Evolutionary conservation across 2,797 vertebrate species (phyloP).

Genomic region (Microctenopoma steveboyesi): DNA sequence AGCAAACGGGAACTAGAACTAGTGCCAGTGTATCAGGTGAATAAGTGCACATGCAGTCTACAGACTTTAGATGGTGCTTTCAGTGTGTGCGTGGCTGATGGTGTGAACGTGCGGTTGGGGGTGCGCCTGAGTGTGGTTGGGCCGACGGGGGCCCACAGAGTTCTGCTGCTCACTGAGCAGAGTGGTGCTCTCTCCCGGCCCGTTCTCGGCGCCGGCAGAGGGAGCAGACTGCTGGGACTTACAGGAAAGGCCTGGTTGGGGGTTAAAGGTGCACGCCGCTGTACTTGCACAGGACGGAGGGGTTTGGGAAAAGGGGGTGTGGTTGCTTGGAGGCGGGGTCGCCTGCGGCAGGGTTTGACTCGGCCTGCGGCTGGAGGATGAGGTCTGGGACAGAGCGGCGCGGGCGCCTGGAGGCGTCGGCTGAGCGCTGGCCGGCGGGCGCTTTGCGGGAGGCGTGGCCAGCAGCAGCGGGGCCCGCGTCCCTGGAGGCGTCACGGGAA

Average conservation of each 20-base stretch:
- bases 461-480: slow-evolving; percentile 49
- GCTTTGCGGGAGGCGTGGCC: slow-evolving; percentile 66
- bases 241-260: slow-evolving; percentile 33
- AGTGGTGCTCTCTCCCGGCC: slow-evolving; percentile 85
- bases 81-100: slow-evolving; percentile 80
- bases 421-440: slow-evolving; percentile 40
- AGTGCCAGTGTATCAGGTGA: slow-evolving; percentile 17
- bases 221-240: slow-evolving; percentile 52
- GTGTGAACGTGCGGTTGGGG: slow-evolving; percentile 63
- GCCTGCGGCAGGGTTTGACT: slow-evolving; percentile 61
- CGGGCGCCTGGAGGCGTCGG: slow-evolving; percentile 21
- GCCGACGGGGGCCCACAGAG: slow-evolving; percentile 78
- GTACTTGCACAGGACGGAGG: slow-evolving; percentile 28
- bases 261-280: slow-evolving; percentile 1
- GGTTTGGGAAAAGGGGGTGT: slow-evolving; percentile 40
- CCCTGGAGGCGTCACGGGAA: slow-evolving; percentile 55
- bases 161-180: slow-evolving; percentile 91
- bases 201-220: slow-evolving; percentile 72
- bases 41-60: slow-evolving; percentile 22
- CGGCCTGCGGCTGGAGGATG: slow-evolving; percentile 50
- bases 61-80: slow-evolving; percentile 88
- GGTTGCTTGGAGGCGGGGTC: slow-evolving; percentile 47
- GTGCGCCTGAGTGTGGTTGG: slow-evolving; percentile 71
- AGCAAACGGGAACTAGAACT: slow-evolving; percentile 44
- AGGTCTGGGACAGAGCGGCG: slow-evolving; percentile 17